Conservation (phyloP, 2,113 vertebrate genomes). For the Thamnophis sirtalis region DNA sequence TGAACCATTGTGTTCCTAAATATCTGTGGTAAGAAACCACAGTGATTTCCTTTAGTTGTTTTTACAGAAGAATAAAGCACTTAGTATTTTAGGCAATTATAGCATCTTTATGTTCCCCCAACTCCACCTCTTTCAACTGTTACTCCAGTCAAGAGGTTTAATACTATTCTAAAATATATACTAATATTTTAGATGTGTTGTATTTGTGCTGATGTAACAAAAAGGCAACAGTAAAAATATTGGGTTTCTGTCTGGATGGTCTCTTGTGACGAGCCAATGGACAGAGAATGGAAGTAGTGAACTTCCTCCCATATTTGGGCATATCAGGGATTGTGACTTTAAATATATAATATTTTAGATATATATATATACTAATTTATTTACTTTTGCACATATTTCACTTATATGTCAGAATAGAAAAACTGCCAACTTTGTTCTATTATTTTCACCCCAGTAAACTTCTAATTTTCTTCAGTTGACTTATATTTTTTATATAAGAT, state of each 20-base stretch:
- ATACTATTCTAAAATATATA: constrained; percentile 51
- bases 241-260: no score
- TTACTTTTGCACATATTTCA: constrained; percentile 34
- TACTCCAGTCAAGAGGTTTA: constrained; percentile 44
- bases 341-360: no score
- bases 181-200: no score
- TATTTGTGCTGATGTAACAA: no score
- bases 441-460: not conserved
- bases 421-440: not conserved
- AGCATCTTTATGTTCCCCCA: constrained; percentile 53
- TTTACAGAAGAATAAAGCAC: constrained; percentile 67
- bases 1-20: constrained; percentile 65
- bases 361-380: constrained; percentile 32
- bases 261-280: no score
- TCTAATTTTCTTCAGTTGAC: not conserved
- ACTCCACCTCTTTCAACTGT: constrained; percentile 37
- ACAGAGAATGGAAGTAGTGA: no score
- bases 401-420: constrained; percentile 9
- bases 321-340: no score
- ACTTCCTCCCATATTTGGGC: no score
- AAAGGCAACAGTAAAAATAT: no score
- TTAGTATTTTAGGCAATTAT: constrained; percentile 61
- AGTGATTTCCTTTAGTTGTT: constrained; percentile 62
- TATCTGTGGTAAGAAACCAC: constrained; percentile 74
- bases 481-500: not conserved